Conservation (phyloP, 2,113 vertebrate genomes). For the Sorex araneus region DNA sequence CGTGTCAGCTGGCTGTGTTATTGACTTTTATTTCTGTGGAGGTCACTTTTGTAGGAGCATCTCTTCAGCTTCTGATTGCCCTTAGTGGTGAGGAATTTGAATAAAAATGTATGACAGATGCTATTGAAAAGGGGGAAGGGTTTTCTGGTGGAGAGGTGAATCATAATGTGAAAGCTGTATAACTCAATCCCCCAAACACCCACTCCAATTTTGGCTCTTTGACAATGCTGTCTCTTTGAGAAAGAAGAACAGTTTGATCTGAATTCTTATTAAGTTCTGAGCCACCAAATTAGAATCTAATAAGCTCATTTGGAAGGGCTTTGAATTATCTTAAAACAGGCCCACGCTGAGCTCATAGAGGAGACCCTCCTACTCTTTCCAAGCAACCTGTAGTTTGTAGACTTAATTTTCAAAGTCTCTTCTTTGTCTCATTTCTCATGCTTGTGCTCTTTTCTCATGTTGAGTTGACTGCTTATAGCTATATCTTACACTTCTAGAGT, state of each 20-base stretch:
- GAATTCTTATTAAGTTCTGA: constrained; percentile 84
- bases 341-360: constrained; percentile 77
- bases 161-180: constrained; percentile 80
- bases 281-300: constrained; percentile 83
- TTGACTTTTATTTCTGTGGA: constrained; percentile 76
- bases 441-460: constrained; percentile 62
- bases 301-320: constrained; percentile 83
- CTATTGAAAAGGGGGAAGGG: constrained; percentile 58
- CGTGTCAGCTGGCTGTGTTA: constrained; percentile 62
- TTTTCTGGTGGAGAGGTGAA: constrained; percentile 72
- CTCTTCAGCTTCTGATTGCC: constrained; percentile 68
- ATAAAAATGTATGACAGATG: constrained; percentile 73
- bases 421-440: constrained; percentile 69
- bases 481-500: constrained; percentile 28
- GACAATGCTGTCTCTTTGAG: constrained; percentile 82
- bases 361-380: constrained; percentile 77
- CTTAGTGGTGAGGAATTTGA: constrained; percentile 73
- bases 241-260: constrained; percentile 85
- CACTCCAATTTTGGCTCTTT: constrained; percentile 84
- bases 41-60: constrained; percentile 73
- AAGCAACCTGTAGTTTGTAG: constrained; percentile 75
- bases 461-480: constrained; percentile 27
- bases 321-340: constrained; percentile 83
- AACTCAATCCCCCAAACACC: constrained; percentile 77
- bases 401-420: constrained; percentile 75